Evolutionary conservation across 2,113 vertebrate genomes (phyloP), one percentile per base, ranked within the genome.

Genomic region (Tapirus terrestris): DNA sequence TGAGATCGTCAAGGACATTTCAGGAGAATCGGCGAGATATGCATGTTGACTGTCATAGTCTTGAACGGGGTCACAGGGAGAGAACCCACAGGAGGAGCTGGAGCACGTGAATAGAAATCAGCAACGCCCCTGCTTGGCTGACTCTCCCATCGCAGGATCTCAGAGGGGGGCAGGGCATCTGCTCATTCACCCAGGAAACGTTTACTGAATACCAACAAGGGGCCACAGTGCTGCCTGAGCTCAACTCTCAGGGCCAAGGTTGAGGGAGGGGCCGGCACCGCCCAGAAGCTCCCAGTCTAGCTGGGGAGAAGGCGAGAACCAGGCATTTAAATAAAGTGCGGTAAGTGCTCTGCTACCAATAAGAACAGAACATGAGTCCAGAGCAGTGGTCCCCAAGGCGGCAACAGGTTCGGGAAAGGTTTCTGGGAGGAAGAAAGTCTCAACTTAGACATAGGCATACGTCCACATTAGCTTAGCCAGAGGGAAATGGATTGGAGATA

Each of bases 1-100:
- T 92, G 89, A 96, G 48, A 79, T 92, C 73, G 58, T 82, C 67
- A 83, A 93, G 96, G 48, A 83, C 45, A 65, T 82, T 89, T 23
- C 8, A 93, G 63, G 67, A 92, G 89, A 86, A 93, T 96, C 86
- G 91, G 51, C 61, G 12, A 72, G 79, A 89, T 65, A 39, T 56
- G 39, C 81, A 56, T 86, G 31, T n/a, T 96, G 91, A 93, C 72
- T 96, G 63, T 67, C 83, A 68, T 9, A 29, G 11, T 82, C 13
- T 51, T 93, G 79, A 51, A 83, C 85, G 39, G 11, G 33, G 29
- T 81, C 56, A 75, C 27, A 63, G 61, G 18, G 39, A 84, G 58
- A 77, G 29, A 91, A 58, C 21, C 58, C 51, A 83, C 8, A 53
- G 25, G 23, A 84, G 86, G 43, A 82, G 65, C 7, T 63, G 7